Percentiles rank a stretch among this genome's conserved stretches.
These are phyloP conservation scores for Cryptops parisi DNA, from an alignment of 2,888 invertebrate species.

Conservation along the genomic window DNA sequence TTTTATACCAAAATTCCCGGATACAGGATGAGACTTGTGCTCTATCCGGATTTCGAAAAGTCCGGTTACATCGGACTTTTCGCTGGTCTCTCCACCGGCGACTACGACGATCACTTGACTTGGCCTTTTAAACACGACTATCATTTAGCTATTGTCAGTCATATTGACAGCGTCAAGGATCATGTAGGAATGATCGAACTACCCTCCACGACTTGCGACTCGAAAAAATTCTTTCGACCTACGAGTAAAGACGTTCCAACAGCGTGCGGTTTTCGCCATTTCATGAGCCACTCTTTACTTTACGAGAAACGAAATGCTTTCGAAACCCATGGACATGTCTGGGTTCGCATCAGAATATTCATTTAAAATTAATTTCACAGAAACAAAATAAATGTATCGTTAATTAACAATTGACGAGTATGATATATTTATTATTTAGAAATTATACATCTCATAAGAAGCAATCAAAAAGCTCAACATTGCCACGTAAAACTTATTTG, in stretches of 20 bases:
- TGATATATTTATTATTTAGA: too few species aligned
- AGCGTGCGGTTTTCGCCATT: slow-evolving; percentile 11
- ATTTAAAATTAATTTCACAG: too few species aligned
- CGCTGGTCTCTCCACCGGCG: slow-evolving; percentile 4
- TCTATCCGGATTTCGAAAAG: slow-evolving; percentile 5
- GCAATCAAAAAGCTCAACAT: too few species aligned
- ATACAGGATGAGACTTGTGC: slow-evolving; percentile 2
- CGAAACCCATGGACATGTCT: slow-evolving; percentile 4
- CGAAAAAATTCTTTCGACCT: slow-evolving; percentile 5
- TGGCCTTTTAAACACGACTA: slow-evolving; percentile 8
- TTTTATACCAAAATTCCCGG: slow-evolving; percentile 10
- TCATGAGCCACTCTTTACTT: background rate
- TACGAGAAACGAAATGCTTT: background rate
- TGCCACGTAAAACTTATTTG: too few species aligned
- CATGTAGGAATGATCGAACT: slow-evolving; percentile 1
- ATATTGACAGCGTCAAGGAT: background rate
- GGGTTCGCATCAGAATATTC: slow-evolving; percentile 4
- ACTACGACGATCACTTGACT: background rate
- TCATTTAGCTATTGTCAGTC: slow-evolving; percentile 5
- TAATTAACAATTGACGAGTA: too few species aligned
- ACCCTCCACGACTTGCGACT: slow-evolving; percentile 3
- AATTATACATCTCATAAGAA: too few species aligned
- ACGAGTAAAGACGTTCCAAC: background rate
- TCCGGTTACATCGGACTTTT: slow-evolving; percentile 7
- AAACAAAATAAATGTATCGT: too few species aligned